These are phyloP conservation scores for Lethrus apterus DNA, from an alignment of 1,140 invertebrate genomes.

Conservation along the genomic window DNA sequence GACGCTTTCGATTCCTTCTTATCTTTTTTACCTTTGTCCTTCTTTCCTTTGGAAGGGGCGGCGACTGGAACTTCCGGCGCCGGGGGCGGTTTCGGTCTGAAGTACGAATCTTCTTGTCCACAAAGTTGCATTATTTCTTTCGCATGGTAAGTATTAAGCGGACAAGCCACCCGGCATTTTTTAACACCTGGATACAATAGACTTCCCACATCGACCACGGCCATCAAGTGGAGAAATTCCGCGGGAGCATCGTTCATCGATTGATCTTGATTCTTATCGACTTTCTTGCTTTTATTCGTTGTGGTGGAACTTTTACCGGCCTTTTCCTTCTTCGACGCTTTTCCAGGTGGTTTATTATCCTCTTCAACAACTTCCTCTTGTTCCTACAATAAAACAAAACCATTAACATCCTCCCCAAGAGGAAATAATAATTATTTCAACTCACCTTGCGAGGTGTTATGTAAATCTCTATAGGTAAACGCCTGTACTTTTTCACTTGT, in stretches of 20 bases:
- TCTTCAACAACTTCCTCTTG: not conserved
- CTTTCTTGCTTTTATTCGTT: constrained; percentile 12
- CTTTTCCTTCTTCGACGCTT: constrained; percentile 1
- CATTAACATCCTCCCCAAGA: not conserved
- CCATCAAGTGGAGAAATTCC: constrained; percentile 30
- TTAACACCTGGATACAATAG: constrained; percentile 31
- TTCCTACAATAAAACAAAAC: constrained; percentile 8
- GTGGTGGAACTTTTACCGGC: not conserved
- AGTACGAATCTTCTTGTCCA: constrained; percentile 29
- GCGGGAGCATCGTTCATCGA: not conserved
- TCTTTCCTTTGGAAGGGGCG: constrained; percentile 1
- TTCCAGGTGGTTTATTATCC: not conserved
- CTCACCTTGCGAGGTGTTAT: constrained; percentile 18
- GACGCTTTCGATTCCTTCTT: constrained; percentile 6
- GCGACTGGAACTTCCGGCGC: constrained; percentile 16
- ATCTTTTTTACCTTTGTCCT: constrained; percentile 1
- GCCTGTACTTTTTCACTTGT: constrained; percentile 21
- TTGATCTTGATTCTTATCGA: not conserved
- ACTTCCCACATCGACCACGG: constrained; percentile 24
- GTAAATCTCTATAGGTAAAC: constrained; percentile 28
- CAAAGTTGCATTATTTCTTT: constrained; percentile 23
- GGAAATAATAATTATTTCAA: too few species aligned
- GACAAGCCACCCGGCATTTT: constrained; percentile 25
- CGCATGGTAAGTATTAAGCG: constrained; percentile 28
- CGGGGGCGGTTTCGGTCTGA: constrained; percentile 23